Percentiles rank a stretch among this genome's conserved stretches.
These are phyloP conservation scores for Synanthedon tipuliformis DNA, from an alignment of 2,888 invertebrate species.

Conservation along the genomic window DNA sequence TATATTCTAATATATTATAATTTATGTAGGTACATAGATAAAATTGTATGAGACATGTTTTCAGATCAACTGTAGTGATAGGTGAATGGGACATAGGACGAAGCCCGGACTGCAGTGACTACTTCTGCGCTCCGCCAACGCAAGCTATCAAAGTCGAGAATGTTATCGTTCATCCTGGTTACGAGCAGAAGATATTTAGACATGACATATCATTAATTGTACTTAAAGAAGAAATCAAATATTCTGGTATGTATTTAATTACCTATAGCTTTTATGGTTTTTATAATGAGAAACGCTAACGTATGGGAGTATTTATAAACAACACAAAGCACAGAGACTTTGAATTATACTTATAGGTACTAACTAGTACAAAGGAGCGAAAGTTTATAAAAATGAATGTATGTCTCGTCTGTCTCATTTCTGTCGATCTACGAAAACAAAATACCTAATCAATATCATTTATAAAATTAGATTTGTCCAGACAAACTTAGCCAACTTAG, in stretches of 20 bases:
- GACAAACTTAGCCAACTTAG: too few species aligned
- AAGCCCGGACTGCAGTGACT: constrained; percentile 80
- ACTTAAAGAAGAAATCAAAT: constrained; percentile 74
- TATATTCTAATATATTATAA: background rate
- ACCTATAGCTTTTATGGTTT: too few species aligned
- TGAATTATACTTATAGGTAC: too few species aligned
- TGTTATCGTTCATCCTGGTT: constrained; percentile 82
- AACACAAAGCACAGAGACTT: too few species aligned
- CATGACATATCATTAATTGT: constrained; percentile 82
- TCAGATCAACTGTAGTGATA: constrained; percentile 78
- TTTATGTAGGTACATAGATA: background rate
- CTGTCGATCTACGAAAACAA: too few species aligned
- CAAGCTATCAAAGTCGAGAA: constrained; percentile 79
- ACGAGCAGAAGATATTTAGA: constrained; percentile 73
- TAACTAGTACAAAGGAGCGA: too few species aligned
- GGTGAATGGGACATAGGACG: constrained; percentile 81
- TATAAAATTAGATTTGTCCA: too few species aligned
- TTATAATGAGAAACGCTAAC: too few species aligned
- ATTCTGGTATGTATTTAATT: constrained; percentile 30
- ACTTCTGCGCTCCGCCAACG: constrained; percentile 79
- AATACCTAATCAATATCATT: too few species aligned
- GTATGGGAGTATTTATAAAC: too few species aligned
- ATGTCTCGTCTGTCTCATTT: too few species aligned
- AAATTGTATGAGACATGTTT: background rate
- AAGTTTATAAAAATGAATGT: too few species aligned